These are phyloP conservation scores for Pocota personata DNA, from an alignment of 2,888 invertebrate genomes.

Conservation along the genomic window DNA sequence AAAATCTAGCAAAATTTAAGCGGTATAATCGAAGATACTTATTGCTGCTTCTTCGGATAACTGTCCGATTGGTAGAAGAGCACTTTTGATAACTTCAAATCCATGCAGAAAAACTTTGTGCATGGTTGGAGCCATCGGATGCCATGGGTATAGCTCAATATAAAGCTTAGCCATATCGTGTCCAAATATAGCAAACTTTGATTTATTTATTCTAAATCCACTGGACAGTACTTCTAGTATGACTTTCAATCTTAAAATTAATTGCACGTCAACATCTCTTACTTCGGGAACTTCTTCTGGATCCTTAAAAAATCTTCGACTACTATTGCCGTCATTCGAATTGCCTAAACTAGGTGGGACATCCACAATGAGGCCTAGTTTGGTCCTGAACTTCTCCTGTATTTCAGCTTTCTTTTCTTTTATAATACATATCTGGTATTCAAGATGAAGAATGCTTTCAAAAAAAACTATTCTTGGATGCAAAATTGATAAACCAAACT, in stretches of 20 bases:
- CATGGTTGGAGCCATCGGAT: neutral
- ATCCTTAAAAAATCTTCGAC: too few species aligned
- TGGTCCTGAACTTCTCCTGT: neutral
- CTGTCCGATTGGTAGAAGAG: too few species aligned
- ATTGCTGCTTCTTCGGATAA: neutral
- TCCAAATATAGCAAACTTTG: neutral
- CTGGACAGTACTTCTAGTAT: neutral
- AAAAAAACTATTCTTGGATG: too few species aligned
- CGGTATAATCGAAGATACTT: neutral
- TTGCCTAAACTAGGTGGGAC: too few species aligned
- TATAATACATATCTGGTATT: too few species aligned
- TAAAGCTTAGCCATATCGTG: neutral
- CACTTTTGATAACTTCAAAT: neutral
- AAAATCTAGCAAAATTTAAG: neutral
- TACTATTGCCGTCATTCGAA: too few species aligned
- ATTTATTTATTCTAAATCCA: neutral
- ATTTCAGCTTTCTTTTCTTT: too few species aligned
- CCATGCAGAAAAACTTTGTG: neutral
- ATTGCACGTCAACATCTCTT: too few species aligned
- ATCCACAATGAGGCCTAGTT: neutral
- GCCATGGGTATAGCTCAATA: slow-evolving; percentile 1
- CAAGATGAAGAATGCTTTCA: too few species aligned
- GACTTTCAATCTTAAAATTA: neutral
- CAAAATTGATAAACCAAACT: too few species aligned
- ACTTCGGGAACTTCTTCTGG: too few species aligned